Base-by-base conservation (phyloP, 2,888 invertebrate species). In the Lepidochitona cinerea region DNA sequence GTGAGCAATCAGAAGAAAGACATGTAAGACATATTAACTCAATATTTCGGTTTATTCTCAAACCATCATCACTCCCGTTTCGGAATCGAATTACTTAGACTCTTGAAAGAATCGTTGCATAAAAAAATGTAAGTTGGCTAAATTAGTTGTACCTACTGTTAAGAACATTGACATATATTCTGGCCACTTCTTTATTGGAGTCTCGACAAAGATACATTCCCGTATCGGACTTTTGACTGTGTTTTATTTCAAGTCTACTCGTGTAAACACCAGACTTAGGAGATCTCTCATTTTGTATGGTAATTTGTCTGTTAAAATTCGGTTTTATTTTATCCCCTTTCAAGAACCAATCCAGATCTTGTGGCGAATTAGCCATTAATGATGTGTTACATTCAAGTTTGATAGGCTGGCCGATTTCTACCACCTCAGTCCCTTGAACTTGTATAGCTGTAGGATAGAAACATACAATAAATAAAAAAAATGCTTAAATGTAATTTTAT, bases 291-390 rank as follows among this genome's bases (percentile, higher is more conserved):
- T 84, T 83, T 37, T 84, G 81, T 32, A 87, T 85, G 52, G 79
- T 77, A 65, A 85, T 79, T 23, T 84, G 80, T 32, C 77, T 77
- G 65, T 76, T 41, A 2, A 80, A 79, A 73, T 85, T 83, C 6
- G 86, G 81, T 14, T 81, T 75, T 32, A 87, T 72, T 73, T 81
- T 80, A 49, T 78, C 72, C 4, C 85, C 85, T 71, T 84, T 79
- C 70, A 81, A 84, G 79, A 83, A 85, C 87, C 87, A 87, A 68
- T 81, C 79, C 32, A 87, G 72, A 52, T 84, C 80, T 33, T 81
- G 79, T 0, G 86, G 85, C 0, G 85, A 83, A n/a, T 80, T 73
- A 7, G 79, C 81, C 23, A 78, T 74, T 1, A 85, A 84, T 0
- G 86, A 80, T 33, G 85, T 83, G 74, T 87, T 87, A 76, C 87